Percentiles rank a stretch among this genome's conserved stretches.
phyloP scores from a whole-genome alignment of 2,797 vertebrate species.

The Dipus sagitta region DNA sequence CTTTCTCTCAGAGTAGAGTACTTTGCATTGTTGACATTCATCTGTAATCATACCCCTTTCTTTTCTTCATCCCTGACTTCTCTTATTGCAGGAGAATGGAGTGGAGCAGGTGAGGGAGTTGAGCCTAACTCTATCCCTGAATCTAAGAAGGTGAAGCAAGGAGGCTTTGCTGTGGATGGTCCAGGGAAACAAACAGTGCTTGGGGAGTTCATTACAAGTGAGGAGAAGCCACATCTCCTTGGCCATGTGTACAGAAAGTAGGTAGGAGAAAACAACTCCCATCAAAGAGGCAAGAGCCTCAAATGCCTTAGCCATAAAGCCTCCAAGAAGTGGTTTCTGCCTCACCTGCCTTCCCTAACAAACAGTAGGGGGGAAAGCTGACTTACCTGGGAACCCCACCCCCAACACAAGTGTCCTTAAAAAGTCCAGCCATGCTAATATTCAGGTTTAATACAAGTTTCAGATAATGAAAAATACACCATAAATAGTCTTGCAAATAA shows the following conservation, averaged over 20 bases:
- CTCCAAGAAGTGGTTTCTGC: not conserved
- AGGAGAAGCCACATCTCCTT: not conserved
- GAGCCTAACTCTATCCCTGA: not conserved
- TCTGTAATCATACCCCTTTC: not conserved
- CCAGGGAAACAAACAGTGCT: not conserved
- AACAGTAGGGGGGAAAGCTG: not conserved
- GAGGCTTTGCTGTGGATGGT: not conserved
- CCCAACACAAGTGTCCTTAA: not conserved
- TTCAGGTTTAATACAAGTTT: not conserved
- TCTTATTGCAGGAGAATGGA: not conserved
- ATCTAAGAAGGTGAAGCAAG: not conserved
- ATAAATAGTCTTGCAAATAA: slow-evolving; percentile 4
- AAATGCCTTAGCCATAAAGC: not conserved
- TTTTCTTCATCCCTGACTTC: not conserved
- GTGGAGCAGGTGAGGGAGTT: not conserved
- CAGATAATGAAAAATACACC: not conserved
- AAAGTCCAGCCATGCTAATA: not conserved
- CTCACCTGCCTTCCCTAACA: not conserved
- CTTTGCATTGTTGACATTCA: not conserved
- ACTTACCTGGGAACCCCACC: not conserved
- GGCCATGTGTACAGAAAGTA: not conserved
- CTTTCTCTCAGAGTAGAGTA: not conserved
- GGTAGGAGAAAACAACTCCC: not conserved
- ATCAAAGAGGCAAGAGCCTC: not conserved
- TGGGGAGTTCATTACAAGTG: no score